These are phyloP conservation scores for Spinus olivaceus DNA, from an alignment of 2,797 vertebrate genomes.

Conservation along the genomic window DNA sequence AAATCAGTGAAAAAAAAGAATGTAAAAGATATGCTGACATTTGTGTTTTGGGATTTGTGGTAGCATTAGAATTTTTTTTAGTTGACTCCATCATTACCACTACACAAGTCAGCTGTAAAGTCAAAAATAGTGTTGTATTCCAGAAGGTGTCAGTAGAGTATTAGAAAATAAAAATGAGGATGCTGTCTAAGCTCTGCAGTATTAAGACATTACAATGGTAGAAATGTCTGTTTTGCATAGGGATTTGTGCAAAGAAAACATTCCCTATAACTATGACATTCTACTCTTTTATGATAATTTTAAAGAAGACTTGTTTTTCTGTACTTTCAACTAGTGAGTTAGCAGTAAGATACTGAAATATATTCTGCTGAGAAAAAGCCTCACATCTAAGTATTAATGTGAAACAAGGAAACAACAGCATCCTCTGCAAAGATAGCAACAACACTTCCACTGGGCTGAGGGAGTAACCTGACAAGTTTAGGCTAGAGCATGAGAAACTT, in stretches of 20 bases:
- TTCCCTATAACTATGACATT: background rate
- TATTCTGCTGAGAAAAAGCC: background rate
- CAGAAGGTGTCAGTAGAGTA: conserved; percentile 71
- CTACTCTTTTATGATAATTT: background rate
- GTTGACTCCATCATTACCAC: background rate
- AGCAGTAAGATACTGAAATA: background rate
- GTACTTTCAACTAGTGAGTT: background rate
- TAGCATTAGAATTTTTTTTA: background rate
- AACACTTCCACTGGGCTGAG: background rate
- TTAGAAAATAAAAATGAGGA: conserved; percentile 26
- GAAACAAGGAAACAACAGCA: background rate
- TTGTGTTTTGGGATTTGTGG: background rate
- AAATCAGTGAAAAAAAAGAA: background rate
- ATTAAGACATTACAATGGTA: background rate
- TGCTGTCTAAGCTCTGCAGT: background rate
- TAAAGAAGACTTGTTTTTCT: background rate
- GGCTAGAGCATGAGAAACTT: background rate
- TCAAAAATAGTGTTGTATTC: background rate
- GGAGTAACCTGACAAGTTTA: background rate
- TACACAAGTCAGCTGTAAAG: background rate
- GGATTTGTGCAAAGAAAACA: background rate
- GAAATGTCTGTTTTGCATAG: background rate
- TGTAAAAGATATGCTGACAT: background rate
- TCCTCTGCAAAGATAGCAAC: background rate
- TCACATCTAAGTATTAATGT: background rate